phyloP scores from a whole-genome alignment of 2,113 vertebrate species.

The Barbus barbus region DNA sequence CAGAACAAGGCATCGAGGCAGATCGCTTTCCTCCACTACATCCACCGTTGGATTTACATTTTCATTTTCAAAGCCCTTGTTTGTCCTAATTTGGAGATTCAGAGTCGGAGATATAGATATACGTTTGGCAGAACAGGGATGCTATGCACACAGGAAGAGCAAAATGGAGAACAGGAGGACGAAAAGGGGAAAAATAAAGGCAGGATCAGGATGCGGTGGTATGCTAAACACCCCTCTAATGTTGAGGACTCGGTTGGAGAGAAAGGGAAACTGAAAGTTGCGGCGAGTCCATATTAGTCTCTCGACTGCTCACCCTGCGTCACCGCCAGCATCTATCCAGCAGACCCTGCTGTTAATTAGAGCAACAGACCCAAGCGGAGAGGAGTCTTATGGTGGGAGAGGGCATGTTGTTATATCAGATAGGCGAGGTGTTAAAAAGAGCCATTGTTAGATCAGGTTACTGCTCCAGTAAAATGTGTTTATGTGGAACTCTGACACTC shows the following conservation, averaged over 20 bases:
- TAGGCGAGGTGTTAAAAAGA: slow-evolving; percentile 51
- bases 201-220: slow-evolving; percentile 61
- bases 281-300: slow-evolving; percentile 68
- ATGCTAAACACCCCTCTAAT: slow-evolving; percentile 68
- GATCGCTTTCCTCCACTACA: slow-evolving; percentile 56
- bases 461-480: slow-evolving; percentile 61
- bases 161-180: neutral
- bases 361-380: slow-evolving; percentile 66
- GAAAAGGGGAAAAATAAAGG: slow-evolving; percentile 58
- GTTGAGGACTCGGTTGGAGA: slow-evolving; percentile 61
- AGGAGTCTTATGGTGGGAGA: slow-evolving; percentile 43
- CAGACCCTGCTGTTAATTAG: slow-evolving; percentile 77
- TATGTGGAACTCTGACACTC: slow-evolving; percentile 60
- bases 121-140: slow-evolving; percentile 59
- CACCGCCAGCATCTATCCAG: slow-evolving; percentile 70
- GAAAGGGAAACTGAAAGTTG: slow-evolving; percentile 59
- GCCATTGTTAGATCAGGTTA: slow-evolving; percentile 66
- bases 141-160: slow-evolving; percentile 40
- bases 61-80: slow-evolving; percentile 70
- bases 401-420: slow-evolving; percentile 47
- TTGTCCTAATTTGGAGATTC: slow-evolving; percentile 76
- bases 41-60: slow-evolving; percentile 71
- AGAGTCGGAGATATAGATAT: slow-evolving; percentile 67
- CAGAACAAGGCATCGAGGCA: slow-evolving; percentile 59
- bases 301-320: slow-evolving; percentile 74